A percentile compares a stretch with the other conserved stretches of the same genome.
These are phyloP conservation scores for Rhipidura dahli DNA, from an alignment of 2,113 vertebrate species.

Conservation along the genomic window DNA sequence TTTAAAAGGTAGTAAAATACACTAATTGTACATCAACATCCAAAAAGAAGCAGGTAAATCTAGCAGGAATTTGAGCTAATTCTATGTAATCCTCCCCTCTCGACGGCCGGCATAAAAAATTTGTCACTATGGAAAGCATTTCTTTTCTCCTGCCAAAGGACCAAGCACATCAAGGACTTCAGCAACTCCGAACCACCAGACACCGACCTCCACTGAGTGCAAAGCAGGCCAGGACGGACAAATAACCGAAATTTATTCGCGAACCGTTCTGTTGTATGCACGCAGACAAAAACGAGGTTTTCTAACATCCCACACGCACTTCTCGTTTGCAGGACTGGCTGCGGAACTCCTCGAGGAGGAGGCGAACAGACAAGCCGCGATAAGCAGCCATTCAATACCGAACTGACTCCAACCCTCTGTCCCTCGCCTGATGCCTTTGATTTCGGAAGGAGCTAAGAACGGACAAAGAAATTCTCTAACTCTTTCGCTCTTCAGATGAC, in stretches of 20 bases:
- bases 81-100: slow-evolving; percentile 47
- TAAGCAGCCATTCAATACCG: neutral
- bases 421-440: neutral
- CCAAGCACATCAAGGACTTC: neutral
- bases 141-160: neutral
- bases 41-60: slow-evolving; percentile 74
- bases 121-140: neutral
- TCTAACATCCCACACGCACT: neutral
- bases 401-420: neutral
- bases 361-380: neutral
- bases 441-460: slow-evolving; percentile 28
- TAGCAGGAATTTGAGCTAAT: slow-evolving; percentile 68
- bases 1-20: slow-evolving; percentile 80
- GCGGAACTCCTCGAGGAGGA: neutral
- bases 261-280: neutral
- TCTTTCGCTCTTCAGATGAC: slow-evolving; percentile 29
- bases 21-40: slow-evolving; percentile 74
- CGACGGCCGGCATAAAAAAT: neutral
- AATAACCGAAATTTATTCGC: neutral
- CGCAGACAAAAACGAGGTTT: neutral
- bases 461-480: slow-evolving; percentile 47
- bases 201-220: neutral
- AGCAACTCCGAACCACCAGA: neutral
- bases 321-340: neutral
- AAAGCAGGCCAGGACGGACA: neutral